Evolutionary conservation across 2,797 vertebrate genomes (phyloP).

Genomic region (Peromyscus eremicus): DNA sequence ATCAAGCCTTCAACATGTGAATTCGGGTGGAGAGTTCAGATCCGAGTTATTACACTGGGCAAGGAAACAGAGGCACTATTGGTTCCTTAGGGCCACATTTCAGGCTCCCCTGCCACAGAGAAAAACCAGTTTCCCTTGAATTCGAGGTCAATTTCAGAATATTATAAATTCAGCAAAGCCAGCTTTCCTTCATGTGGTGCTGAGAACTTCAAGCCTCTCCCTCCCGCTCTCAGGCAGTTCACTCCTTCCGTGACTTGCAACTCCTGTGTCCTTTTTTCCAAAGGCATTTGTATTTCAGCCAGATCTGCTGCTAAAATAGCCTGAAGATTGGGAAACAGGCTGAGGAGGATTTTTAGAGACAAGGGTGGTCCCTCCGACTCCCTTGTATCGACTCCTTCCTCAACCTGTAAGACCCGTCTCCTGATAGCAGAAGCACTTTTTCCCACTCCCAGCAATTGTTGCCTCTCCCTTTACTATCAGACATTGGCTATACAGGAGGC

Average conservation of each 20-base stretch:
- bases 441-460: background rate
- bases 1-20: background rate
- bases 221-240: background rate
- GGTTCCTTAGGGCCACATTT: background rate
- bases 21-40: background rate
- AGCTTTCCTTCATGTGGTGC: background rate
- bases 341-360: conserved; percentile 3
- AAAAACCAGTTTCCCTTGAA: conserved; percentile 39
- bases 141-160: conserved; percentile 34
- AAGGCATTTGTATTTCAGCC: conserved; percentile 14
- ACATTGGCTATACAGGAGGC: conserved; percentile 37
- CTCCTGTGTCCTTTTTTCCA: background rate
- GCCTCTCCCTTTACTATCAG: conserved; percentile 30
- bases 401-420: background rate
- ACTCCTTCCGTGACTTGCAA: background rate
- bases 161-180: background rate
- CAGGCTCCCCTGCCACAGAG: background rate
- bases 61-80: background rate
- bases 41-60: background rate
- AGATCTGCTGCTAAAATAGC: conserved; percentile 32
- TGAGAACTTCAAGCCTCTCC: background rate
- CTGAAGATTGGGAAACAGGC: background rate
- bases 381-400: background rate
- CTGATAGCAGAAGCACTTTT: background rate
- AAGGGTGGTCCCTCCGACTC: background rate